Evolutionary conservation across 2,797 vertebrate species (phyloP).

Genomic region (Scarus forsteni): DNA sequence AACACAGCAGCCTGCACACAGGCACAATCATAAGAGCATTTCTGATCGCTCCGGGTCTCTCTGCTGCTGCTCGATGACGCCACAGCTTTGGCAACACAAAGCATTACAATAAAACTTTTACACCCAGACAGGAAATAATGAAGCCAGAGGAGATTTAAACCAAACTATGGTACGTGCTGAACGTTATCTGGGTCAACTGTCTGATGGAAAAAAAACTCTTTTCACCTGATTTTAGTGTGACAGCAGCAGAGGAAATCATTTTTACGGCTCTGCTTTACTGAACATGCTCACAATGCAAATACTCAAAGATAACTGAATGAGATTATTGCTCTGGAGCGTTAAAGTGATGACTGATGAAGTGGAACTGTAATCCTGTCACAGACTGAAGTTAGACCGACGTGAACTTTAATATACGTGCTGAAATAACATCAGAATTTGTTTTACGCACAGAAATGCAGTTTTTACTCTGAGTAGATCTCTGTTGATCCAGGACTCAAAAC

Average conservation of each 20-base stretch:
- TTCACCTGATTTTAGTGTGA: background rate
- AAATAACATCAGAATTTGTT: too few species aligned
- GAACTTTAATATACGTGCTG: too few species aligned
- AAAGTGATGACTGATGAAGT: slow-evolving; percentile 21
- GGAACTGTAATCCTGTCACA: slow-evolving; percentile 7
- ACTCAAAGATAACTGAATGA: slow-evolving; percentile 4
- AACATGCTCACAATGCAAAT: slow-evolving; percentile 8
- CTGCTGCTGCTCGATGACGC: background rate
- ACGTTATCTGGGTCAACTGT: slow-evolving; percentile 13
- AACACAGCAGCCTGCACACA: background rate
- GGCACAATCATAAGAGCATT: background rate
- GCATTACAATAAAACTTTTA: background rate
- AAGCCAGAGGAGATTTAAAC: background rate
- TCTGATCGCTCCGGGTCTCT: background rate
- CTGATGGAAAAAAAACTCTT: background rate
- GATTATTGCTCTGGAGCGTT: slow-evolving; percentile 7
- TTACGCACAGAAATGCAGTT: too few species aligned
- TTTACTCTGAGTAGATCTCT: too few species aligned
- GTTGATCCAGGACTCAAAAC: too few species aligned
- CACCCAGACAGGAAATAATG: slow-evolving; percentile 1
- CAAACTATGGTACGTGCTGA: background rate
- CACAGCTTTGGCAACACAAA: background rate
- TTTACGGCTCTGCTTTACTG: background rate
- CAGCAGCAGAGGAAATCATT: background rate
- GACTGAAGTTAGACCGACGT: background rate